phyloP scores from a whole-genome alignment of 2,888 invertebrate genomes.

The Galeruca laticollis region DNA sequence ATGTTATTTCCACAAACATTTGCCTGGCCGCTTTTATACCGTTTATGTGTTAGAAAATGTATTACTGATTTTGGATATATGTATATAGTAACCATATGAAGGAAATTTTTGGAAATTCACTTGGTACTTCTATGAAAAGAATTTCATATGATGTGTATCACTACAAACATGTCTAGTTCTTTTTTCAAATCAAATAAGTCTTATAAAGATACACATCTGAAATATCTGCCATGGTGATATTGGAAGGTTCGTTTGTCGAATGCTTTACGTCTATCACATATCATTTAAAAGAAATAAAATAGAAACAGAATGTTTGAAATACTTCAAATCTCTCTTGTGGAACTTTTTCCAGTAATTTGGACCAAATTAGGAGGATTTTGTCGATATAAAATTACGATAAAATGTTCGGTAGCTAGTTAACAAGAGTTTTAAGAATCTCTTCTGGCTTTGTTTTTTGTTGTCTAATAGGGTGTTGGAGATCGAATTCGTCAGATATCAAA shows the following conservation, averaged over 20 bases:
- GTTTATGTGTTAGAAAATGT: no score
- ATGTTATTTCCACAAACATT: no score
- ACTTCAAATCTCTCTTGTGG: slow-evolving; percentile 26
- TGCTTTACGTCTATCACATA: slow-evolving; percentile 28
- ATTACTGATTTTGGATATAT: no score
- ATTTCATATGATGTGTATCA: not conserved
- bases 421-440: slow-evolving; percentile 28
- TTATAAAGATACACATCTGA: slow-evolving; percentile 32
- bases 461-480: slow-evolving; percentile 45
- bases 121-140: not conserved
- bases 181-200: slow-evolving; percentile 14
- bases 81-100: no score
- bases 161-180: not conserved
- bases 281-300: slow-evolving; percentile 30
- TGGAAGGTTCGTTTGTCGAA: slow-evolving; percentile 21
- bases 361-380: slow-evolving; percentile 46
- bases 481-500: slow-evolving; percentile 36
- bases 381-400: slow-evolving; percentile 47
- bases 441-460: slow-evolving; percentile 30
- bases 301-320: slow-evolving; percentile 37
- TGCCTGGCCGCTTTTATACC: no score
- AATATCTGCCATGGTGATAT: slow-evolving; percentile 30
- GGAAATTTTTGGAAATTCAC: no score
- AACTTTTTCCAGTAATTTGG: slow-evolving; percentile 45
- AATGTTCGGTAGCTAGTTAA: slow-evolving; percentile 41